Percentiles rank a stretch among this genome's conserved stretches.
These are phyloP conservation scores for pig (Sus scrofa) DNA, from an alignment of 2,113 vertebrate genomes.

Conservation along the genomic window T2T-Sscrofa CM000814.6:83969001-83969500, in stretches of 20 bases:
- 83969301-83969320: background rate
- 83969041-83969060: slow-evolving; percentile 6
- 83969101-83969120: background rate
- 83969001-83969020: background rate
- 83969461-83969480: background rate
- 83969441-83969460: background rate
- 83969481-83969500: slow-evolving; percentile 33
- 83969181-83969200: slow-evolving; percentile 20
- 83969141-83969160: background rate
- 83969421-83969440: background rate
- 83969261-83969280: slow-evolving; percentile 38
- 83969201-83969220: background rate
- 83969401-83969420: background rate
- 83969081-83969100: background rate
- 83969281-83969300: background rate
- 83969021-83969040: background rate
- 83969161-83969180: slow-evolving; percentile 23
- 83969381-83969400: background rate
- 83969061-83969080: background rate
- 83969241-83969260: slow-evolving; percentile 47
- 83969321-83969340: background rate
- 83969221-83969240: background rate
- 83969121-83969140: background rate
- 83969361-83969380: background rate
- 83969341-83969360: background rate